A percentile compares a stretch with the other conserved stretches of the same genome.
Conservation (phyloP, 2,113 vertebrate species). For the Strix uralensis region DNA sequence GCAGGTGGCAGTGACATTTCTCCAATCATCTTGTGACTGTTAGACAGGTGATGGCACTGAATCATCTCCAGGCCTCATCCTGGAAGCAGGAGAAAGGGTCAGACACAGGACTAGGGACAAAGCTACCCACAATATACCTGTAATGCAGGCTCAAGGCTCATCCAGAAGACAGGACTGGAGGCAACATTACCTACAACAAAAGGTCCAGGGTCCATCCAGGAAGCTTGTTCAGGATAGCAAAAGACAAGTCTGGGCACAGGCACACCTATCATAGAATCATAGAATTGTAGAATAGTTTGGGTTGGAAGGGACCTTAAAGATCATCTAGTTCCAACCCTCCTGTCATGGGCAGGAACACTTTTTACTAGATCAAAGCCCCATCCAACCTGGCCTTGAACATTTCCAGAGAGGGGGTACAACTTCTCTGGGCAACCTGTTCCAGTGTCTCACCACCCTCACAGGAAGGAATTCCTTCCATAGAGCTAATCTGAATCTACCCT, state of each 20-base stretch:
- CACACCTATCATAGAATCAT: neutral
- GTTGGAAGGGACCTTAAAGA: too few species aligned
- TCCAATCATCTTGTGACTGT: neutral
- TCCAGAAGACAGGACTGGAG: neutral
- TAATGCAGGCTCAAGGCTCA: neutral
- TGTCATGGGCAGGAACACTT: too few species aligned
- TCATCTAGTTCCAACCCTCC: too few species aligned
- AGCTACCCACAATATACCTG: neutral
- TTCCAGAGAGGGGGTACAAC: too few species aligned
- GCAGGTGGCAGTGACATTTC: neutral
- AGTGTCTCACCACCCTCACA: too few species aligned
- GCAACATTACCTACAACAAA: neutral
- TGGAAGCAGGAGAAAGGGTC: neutral
- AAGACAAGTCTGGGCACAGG: neutral
- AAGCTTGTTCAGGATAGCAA: neutral
- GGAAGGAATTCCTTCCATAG: too few species aligned
- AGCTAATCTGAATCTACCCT: too few species aligned
- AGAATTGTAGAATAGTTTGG: too few species aligned
- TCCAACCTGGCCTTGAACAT: too few species aligned
- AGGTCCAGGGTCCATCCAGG: neutral
- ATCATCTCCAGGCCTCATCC: neutral
- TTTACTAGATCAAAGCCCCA: too few species aligned
- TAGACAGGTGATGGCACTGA: neutral
- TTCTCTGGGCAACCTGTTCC: too few species aligned
- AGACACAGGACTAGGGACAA: neutral